Evolutionary conservation across 2,113 vertebrate genomes (phyloP), one percentile per base, ranked within the genome.

Genomic region (Semnornis frantzii): DNA sequence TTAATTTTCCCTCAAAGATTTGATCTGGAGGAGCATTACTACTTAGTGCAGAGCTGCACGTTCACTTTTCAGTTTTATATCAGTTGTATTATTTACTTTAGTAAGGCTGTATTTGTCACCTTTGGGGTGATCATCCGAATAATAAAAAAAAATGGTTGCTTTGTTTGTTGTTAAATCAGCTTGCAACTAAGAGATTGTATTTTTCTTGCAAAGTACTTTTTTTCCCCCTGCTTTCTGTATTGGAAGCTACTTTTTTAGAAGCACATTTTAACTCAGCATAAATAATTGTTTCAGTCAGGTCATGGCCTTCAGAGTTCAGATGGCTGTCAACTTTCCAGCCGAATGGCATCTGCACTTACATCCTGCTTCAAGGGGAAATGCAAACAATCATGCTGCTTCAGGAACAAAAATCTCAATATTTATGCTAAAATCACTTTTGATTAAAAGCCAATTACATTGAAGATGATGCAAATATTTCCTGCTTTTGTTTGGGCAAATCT

Each of bases 391-490:
- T 79, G 85, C 94, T 88, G 69, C 77, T 97, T 92, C 85, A 92
- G 90, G 94, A 97, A 96, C 59, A 94, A 94, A 82, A 82, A 92
- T 76, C 90, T 97, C 65, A 95, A 95, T 97, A 97, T 98, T 97
- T 97, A 89, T 95, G 86, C 92, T 92, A 70, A 97, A 95, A 94
- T 95, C 27, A 54, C 94, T 97, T 97, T 94, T 96, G 93, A 93
- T 92, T 92, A 79, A 96, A 95, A 95, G 74, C 77, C 94, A 97
- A 23, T 86, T 94, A 93, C 79, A 91, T 34, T 95, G 94, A 96
- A 95, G 86, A 96, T 77, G 94, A 95, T 96, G 95, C 79, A 97
- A 83, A 97, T 97, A 73, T 71, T 15, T 84, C 57, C 80, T 82
- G 39, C 15, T 89, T 91, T 97, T 97, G 24, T 89, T 90, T 89